Percentiles rank a stretch among this genome's conserved stretches.
phyloP scores from a whole-genome alignment of 2,113 vertebrate species.

The Xyliphius kryptos region DNA sequence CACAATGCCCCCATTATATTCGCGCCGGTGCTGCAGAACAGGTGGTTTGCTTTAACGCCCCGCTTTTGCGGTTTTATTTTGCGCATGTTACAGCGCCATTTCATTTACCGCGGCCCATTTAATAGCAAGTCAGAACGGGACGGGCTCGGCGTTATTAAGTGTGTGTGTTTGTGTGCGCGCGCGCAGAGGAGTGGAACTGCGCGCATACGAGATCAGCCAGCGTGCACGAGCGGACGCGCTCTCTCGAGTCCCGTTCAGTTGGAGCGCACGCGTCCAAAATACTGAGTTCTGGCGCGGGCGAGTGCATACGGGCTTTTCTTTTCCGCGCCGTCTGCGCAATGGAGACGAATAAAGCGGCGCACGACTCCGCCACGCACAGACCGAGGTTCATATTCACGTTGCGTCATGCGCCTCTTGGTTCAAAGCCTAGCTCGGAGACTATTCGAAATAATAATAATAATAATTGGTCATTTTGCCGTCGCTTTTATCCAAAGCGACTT shows the following conservation, averaged over 20 bases:
- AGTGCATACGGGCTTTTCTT: not conserved
- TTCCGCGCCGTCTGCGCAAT: too few species aligned
- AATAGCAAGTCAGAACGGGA: not conserved
- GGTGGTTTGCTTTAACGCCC: conserved; percentile 57
- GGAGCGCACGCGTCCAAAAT: conserved; percentile 18
- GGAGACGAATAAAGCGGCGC: too few species aligned
- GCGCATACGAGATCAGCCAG: conserved; percentile 19
- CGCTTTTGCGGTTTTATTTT: too few species aligned
- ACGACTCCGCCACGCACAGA: too few species aligned
- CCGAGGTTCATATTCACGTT: too few species aligned
- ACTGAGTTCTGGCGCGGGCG: not conserved
- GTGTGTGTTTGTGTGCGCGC: conserved; percentile 4
- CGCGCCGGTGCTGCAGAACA: conserved; percentile 52
- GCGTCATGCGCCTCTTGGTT: too few species aligned
- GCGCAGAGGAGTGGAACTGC: conserved; percentile 5
- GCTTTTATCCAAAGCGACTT: too few species aligned
- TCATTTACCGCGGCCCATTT: not conserved
- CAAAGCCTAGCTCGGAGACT: too few species aligned
- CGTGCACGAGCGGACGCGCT: conserved; percentile 25
- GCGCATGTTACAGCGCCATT: too few species aligned
- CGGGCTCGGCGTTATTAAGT: not conserved
- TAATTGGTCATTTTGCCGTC: too few species aligned
- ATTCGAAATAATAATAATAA: too few species aligned
- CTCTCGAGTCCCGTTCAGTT: conserved; percentile 11
- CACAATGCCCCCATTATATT: conserved; percentile 38